phyloP scores from a whole-genome alignment of 2,113 vertebrate genomes.

The Oreochromis tanganicae region DNA sequence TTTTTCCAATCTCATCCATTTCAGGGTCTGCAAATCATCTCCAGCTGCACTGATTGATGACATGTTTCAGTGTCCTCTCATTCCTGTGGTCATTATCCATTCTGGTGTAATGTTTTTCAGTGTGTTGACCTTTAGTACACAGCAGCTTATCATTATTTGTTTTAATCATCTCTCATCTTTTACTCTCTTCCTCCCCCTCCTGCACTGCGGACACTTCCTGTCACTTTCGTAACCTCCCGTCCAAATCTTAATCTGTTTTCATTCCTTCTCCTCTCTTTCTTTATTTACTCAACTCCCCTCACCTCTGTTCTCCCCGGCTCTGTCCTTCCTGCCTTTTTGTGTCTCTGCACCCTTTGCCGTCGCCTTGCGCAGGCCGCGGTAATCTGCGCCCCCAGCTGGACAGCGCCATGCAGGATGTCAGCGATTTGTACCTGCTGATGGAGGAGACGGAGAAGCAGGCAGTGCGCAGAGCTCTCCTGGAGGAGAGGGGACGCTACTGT shows the following conservation, averaged over 20 bases:
- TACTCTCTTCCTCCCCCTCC: slow-evolving; percentile 53
- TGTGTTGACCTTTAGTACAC: slow-evolving; percentile 1
- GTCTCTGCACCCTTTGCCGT: neutral
- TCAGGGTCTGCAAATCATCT: neutral
- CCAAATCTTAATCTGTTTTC: neutral
- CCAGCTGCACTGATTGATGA: neutral
- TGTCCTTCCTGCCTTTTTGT: neutral
- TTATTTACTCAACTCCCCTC: neutral
- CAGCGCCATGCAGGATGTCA: slow-evolving; percentile 94
- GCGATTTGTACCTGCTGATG: slow-evolving; percentile 93
- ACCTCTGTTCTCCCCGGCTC: neutral
- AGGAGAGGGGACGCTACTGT: slow-evolving; percentile 93
- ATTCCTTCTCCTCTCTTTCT: neutral
- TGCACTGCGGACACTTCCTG: slow-evolving; percentile 55
- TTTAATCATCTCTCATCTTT: slow-evolving; percentile 45
- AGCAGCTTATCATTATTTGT: slow-evolving; percentile 23
- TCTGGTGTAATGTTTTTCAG: slow-evolving; percentile 3
- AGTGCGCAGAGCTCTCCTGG: slow-evolving; percentile 88
- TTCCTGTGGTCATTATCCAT: slow-evolving; percentile 23
- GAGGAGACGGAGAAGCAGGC: slow-evolving; percentile 98
- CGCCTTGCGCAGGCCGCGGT: slow-evolving; percentile 79
- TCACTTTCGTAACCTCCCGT: slow-evolving; percentile 15
- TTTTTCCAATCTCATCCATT: neutral
- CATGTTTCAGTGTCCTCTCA: neutral
- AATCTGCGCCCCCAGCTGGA: slow-evolving; percentile 96